Base-by-base conservation (phyloP, 2,888 invertebrate genomes). In the Morpho helenor region DNA sequence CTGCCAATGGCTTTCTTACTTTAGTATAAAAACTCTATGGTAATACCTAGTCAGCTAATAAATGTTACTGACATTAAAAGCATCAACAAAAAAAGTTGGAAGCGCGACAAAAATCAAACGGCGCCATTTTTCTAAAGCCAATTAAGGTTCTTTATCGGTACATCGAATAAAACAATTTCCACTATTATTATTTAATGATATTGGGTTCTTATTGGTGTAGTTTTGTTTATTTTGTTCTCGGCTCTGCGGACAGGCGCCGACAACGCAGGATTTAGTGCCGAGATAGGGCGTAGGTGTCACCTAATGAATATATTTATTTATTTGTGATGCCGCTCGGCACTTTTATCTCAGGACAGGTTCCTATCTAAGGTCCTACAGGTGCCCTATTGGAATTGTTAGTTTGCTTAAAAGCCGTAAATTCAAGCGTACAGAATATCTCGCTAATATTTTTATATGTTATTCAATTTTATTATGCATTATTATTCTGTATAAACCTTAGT, bases 271-370 rank as follows among this genome's bases (percentile, higher is more conserved):
- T 90, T 90, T 90, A 90, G 82, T 85, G 80, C 76, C 78, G 75
- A 79, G 87, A 89, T 87, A 87, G 66, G 73, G 82, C 82, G 89
- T 89, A 87, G 90, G 89, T 87, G 90, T 89, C 82, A 79, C 82
- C 85, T 89, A 90, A 89, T 90, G 89, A 90, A 89, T 88, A 87
- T 87, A 88, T 86, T 87, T 89, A 89, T 86, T 87, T 89, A 88
- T 88, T 89, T 88, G 80, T 80, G 79, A 73, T 70, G 74, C 71
- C 73, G 73, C 68, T 67, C 71, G 77, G 75, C 73, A 75, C 85
- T 83, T 86, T 87, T 84, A 83, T 84, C 87, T 81, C 65, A 66
- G 62, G 78, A 80, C 80, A 76, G 72, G 76, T 72, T 67, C 68
- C 68, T 76, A 75, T 75, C 73, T 67, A 60, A 62, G 65, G 64